Evolutionary conservation across 2,888 invertebrate genomes (phyloP), one percentile per base, ranked within the genome.

Genomic region (Orchesellides sinensis): DNA sequence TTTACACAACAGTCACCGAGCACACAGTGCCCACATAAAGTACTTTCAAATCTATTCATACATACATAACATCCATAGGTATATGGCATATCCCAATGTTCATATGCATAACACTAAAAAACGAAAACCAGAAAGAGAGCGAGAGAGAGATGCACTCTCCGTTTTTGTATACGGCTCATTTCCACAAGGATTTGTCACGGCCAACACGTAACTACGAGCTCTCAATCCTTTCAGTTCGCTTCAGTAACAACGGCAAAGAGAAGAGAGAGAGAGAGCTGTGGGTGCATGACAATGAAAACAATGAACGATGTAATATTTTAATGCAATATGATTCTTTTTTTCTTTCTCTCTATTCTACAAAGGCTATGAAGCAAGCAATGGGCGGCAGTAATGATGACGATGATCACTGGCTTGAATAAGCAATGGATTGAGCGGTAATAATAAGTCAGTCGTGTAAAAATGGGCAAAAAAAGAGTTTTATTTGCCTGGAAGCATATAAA

Each of bases 191-290:
- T 75, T 83, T 83, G 77, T 77, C 75, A 75, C 66, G 83, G 77
- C 75, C 70, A 70, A 69, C 70, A 77, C 74, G 75, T 70, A 73
- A 74, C 86, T 82, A 95, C 93, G 85, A 95, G 95, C 95, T 91
- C 96, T 96, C 88, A 96, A 93, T 89, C 89, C 88, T 65, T 82
- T 81, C 74, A 83, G 68, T 78, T 69, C 80, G 82, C 82, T 75
- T 66, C 69, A 70, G 63, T 74, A 75, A 65, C 80, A 61, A 61
- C 27, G 10, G 77, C 49, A 75, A 59, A 80, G 56, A 73, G 69
- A 66, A 77, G 66, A 49, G 56, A 68, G 68, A 56, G 32, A 70
- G 49, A 69, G 70, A 45, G 73, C 52, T 54, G 63, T 63, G 49
- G 29, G 23, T 68, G 32, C 66, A 66, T 75, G 66, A 75, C 75